Base-by-base conservation (phyloP, 2,113 vertebrate genomes). In the Ciconia stormi region DNA sequence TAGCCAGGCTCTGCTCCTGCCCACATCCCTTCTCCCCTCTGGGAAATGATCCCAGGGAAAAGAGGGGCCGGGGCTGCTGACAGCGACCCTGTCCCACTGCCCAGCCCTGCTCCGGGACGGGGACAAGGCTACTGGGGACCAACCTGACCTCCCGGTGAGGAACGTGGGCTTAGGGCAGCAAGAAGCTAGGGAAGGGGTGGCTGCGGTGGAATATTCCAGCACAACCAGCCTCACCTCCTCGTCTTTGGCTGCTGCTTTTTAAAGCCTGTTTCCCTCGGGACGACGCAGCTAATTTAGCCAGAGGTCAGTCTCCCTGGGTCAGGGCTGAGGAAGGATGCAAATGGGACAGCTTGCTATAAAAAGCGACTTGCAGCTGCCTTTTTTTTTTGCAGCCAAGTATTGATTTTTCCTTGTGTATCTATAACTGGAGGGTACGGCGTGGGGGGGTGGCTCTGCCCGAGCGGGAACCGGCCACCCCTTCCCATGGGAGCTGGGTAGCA, bases 341-440 rank as follows among this genome's bases (percentile, higher is more conserved):
- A 94, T 95, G 94, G 97, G 95, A 87, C 93, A 87, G 21, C 21
- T 67, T 94, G 93, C 97, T 97, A 97, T 97, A 96, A 98, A 98
- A 97, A 97, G 96, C 84, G 5, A 47, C 71, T 12, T 0, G 5
- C 89, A 50, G 87, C 86, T 70, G 90, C 96, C 56, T 82, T 19
- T 90, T 55, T 74, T 38, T 87, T 91, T 86, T 70, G 38, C 69
- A 87, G 87, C 13, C 62, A 71, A 58, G 84, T 91, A 97, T 97
- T 66, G 95, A 97, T 97, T 97, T 98, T 98, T 87, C 90, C 96
- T 95, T 96, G 95, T 62, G 87, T 80, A 46, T 88, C 95, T 89
- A 4, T 47, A 89, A 23, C 82, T 32, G 69, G 92, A 83, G 73
- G 76, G 70, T 40, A 40, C 29, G 2, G 56, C 21, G 1, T 2